Percentiles rank a stretch among this genome's conserved stretches.
These are phyloP conservation scores for Glossosoma conforme DNA, from an alignment of 1,140 invertebrate species.

Conservation along the genomic window DNA sequence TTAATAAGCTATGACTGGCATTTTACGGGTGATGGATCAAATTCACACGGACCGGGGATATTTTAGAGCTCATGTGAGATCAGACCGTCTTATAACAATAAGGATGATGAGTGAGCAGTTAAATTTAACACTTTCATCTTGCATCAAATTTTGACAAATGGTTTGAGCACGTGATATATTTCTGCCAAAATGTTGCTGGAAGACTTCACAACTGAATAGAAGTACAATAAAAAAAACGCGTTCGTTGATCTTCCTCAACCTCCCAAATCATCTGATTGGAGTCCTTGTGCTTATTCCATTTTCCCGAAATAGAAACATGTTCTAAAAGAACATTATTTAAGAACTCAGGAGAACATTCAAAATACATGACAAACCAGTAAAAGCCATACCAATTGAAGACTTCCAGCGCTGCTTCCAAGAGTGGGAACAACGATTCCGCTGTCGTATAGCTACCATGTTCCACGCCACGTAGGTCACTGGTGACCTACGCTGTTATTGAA, in stretches of 20 bases:
- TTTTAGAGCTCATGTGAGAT: too few species aligned
- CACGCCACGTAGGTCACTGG: too few species aligned
- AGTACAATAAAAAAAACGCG: slow-evolving; percentile 2
- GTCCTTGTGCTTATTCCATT: not conserved
- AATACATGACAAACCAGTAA: not conserved
- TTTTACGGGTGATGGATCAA: too few species aligned
- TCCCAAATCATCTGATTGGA: not conserved
- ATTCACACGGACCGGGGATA: too few species aligned
- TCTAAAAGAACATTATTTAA: not conserved
- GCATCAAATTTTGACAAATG: slow-evolving; percentile 5
- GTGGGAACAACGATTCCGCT: not conserved
- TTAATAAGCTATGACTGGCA: too few species aligned
- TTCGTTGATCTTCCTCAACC: slow-evolving; percentile 1
- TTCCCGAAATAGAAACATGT: not conserved
- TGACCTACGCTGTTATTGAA: too few species aligned
- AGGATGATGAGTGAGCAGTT: slow-evolving; percentile 3
- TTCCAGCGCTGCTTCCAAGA: slow-evolving; percentile 2
- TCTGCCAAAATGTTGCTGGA: slow-evolving; percentile 4
- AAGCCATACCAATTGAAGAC: not conserved
- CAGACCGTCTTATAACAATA: not conserved
- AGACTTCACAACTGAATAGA: slow-evolving; percentile 2
- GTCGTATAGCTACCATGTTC: not conserved
- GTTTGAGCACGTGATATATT: not conserved
- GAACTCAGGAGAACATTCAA: not conserved
- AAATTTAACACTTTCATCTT: slow-evolving; percentile 1